Evolutionary conservation across 2,113 vertebrate species (phyloP).

Genomic region (Engraulis encrasicolus): DNA sequence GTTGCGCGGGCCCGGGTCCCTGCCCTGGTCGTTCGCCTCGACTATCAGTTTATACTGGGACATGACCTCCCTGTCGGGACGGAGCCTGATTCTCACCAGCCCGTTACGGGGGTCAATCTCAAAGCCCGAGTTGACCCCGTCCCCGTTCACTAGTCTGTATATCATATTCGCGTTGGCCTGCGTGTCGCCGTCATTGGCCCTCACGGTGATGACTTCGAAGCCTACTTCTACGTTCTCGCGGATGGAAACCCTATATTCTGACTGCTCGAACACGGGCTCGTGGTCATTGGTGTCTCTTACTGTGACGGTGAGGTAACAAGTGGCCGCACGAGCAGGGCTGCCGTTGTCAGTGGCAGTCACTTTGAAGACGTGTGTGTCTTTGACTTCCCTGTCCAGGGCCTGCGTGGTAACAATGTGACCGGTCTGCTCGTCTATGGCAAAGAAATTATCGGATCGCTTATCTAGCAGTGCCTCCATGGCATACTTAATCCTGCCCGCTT

Average conservation of each 20-base stretch:
- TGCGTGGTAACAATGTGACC: slow-evolving; percentile 84
- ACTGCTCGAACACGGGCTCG: slow-evolving; percentile 88
- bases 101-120: slow-evolving; percentile 89
- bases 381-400: slow-evolving; percentile 89
- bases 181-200: slow-evolving; percentile 90
- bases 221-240: slow-evolving; percentile 93
- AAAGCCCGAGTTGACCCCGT: slow-evolving; percentile 78
- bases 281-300: slow-evolving; percentile 96
- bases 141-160: slow-evolving; percentile 83
- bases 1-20: slow-evolving; percentile 86
- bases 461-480: slow-evolving; percentile 92
- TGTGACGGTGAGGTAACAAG: slow-evolving; percentile 86
- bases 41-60: slow-evolving; percentile 86
- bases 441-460: slow-evolving; percentile 88
- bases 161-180: slow-evolving; percentile 95
- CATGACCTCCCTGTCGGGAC: slow-evolving; percentile 85
- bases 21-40: slow-evolving; percentile 94
- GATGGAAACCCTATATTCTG: slow-evolving; percentile 85
- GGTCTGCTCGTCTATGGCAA: slow-evolving; percentile 81
- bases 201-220: slow-evolving; percentile 92
- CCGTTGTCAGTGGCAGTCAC: slow-evolving; percentile 85
- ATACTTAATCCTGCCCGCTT: slow-evolving; percentile 87
- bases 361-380: slow-evolving; percentile 93
- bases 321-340: slow-evolving; percentile 77
- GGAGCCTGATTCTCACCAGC: slow-evolving; percentile 85